Evolutionary conservation across 2,888 invertebrate species (phyloP), one percentile per base, ranked within the genome.

Genomic region (Amiota minor): DNA sequence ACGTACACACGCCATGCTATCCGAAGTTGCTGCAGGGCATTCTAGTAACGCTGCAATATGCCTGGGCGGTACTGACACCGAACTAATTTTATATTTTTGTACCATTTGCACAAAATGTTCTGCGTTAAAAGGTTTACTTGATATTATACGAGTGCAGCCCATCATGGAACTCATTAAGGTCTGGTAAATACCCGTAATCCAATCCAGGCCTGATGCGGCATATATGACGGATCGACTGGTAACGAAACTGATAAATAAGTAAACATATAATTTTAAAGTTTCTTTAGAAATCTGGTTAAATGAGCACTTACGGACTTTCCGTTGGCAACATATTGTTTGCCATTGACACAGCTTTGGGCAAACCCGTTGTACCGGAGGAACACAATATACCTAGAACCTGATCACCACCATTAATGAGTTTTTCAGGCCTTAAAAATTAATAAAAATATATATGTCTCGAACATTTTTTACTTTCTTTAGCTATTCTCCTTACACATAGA

Each of bases 341-440:
- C 10, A 85, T 59, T 45, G 78, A 78, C 47, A 86, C 81, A 49
- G 83, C 83, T 72, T 87, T 87, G 9, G 85, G 82, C 35, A 80
- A 18, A 16, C 86, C 84, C 0, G 83, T 85, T 16, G 86, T 82
- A 6, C 87, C 87, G 0, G 86, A 85, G 2, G 86, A 85, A 16
- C 83, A 81, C 4, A 86, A 65, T 68, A 87, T 85, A 6, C 77
- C 79, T 23, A 80, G 70, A 1, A 79, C 77, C 61, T 83, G 81
- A n/a, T 77, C 77, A 6, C 77, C 77, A 55, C 81, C 81, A 2
- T 72, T 61, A 9, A 67, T 16, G 56, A 82, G 62, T 0, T 74
- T 59, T 2, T 76, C 64, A 3, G 82, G 83, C 61, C 82, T 59
- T 16, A 16, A 1, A 59, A 70, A 16, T 9, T 14, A n/a, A 23